Base-by-base conservation (phyloP, 2,113 vertebrate genomes). In the Oryzias woworae region DNA sequence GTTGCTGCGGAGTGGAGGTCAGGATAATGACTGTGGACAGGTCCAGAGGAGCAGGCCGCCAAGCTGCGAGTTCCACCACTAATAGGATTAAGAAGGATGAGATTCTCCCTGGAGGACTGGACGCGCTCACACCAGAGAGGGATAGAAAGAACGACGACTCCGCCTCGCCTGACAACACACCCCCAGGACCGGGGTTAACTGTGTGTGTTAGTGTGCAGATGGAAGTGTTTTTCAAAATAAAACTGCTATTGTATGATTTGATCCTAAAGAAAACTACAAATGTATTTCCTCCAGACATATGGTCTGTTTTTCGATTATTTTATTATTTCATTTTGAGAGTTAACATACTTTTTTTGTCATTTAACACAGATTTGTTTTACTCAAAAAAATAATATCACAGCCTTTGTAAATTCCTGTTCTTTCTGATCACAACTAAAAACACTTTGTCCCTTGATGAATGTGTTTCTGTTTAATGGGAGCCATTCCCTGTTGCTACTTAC, bases 11-110 rank as follows among this genome's bases (percentile, higher is more conserved):
- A 77, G 62, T 14, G 66, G 72, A 82, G 79, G 84, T 87, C 85
- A 84, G 83, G 73, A 78, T 86, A 85, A 88, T 86, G 68, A 85
- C 77, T 88, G 83, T 71, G 85, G 85, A 91, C 83, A 86, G 84
- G 89, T 85, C 75, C 85, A 85, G 77, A 86, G 79, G 84, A 88
- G 78, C 57, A 65, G 69, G 63, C 64, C 50, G 64, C 78, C 70
- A 65, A 73, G 66, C 75, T 57, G 54, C 61, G 71, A 80, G 75
- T 81, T 71, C 71, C 82, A 78, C 73, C 86, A 62, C 84, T 89
- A 89, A 91, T 89, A 84, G 77, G 85, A 91, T 90, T 91, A 91
- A 79, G 66, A 85, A 68, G 71, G 85, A 83, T 85, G 75, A 74
- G 81, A 84, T 80, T 83, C 58, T 77, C 86, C 85, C 78, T 56